These are phyloP conservation scores for Monodelphis domestica DNA, from an alignment of 2,797 vertebrate species.

Conservation along the genomic window DNA sequence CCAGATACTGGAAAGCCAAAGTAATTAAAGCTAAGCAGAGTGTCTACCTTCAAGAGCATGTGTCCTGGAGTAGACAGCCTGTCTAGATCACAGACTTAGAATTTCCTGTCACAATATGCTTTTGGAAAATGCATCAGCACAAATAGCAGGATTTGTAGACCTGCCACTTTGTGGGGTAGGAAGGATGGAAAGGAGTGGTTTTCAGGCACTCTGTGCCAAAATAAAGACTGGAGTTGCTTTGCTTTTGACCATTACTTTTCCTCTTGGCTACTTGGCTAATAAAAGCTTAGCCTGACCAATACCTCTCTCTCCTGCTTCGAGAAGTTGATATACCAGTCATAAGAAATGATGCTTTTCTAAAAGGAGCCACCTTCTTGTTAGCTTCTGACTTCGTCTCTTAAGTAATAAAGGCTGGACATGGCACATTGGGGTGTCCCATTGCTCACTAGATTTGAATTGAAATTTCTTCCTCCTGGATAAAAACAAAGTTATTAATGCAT, in stretches of 20 bases:
- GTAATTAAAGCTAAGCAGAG: neutral
- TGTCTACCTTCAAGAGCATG: neutral
- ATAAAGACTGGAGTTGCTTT: conserved; percentile 24
- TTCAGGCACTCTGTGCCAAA: neutral
- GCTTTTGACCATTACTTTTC: neutral
- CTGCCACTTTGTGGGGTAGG: neutral
- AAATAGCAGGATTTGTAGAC: conserved; percentile 33
- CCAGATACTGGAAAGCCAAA: conserved; percentile 2
- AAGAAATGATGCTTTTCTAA: conserved; percentile 28
- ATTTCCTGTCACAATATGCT: conserved; percentile 24
- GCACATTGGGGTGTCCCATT: neutral
- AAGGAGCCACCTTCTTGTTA: conserved; percentile 47
- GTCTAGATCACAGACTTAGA: neutral
- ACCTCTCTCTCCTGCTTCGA: conserved; percentile 27
- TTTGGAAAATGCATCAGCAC: conserved; percentile 12
- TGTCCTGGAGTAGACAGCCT: conserved; percentile 13
- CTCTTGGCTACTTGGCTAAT: conserved; percentile 50
- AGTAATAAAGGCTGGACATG: neutral
- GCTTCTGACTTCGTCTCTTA: conserved; percentile 24
- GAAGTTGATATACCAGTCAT: conserved; percentile 34
- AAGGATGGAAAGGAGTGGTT: neutral
- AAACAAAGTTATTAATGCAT: conserved; percentile 48
- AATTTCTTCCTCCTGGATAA: conserved; percentile 60
- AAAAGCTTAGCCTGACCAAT: conserved; percentile 10
- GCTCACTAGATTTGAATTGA: conserved; percentile 34